phyloP scores from a whole-genome alignment of 2,888 invertebrate species.

The Agrotis puta region DNA sequence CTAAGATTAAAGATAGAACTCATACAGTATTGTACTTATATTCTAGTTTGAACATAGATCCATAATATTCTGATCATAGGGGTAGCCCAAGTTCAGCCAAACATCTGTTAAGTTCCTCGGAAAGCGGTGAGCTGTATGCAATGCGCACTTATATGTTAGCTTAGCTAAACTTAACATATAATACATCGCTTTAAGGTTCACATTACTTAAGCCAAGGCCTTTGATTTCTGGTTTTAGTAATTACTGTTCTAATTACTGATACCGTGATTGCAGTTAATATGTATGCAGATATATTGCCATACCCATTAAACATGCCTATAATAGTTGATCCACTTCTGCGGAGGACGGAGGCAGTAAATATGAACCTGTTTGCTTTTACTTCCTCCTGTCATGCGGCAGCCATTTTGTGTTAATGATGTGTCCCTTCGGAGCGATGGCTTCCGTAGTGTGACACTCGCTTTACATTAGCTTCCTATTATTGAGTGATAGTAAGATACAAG shows the following conservation, averaged over 20 bases:
- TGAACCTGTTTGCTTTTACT: slow-evolving; percentile 44
- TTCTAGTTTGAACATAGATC: slow-evolving; percentile 13
- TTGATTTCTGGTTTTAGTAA: slow-evolving; percentile 15
- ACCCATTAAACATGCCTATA: slow-evolving; percentile 20
- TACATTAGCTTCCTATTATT: slow-evolving; percentile 23
- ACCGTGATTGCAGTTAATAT: slow-evolving; percentile 12
- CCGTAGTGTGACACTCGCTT: slow-evolving; percentile 16
- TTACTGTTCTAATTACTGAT: slow-evolving; percentile 17
- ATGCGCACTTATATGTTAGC: not conserved
- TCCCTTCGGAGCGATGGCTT: slow-evolving; percentile 41
- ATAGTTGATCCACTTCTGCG: slow-evolving; percentile 14
- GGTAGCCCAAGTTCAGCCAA: slow-evolving; percentile 24
- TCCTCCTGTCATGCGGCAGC: slow-evolving; percentile 29
- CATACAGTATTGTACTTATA: not conserved
- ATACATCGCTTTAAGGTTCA: not conserved
- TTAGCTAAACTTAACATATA: not conserved
- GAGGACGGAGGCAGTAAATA: slow-evolving; percentile 20
- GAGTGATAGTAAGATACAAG: slow-evolving; percentile 13
- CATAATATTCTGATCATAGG: not conserved
- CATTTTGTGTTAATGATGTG: slow-evolving; percentile 39
- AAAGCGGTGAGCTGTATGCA: slow-evolving; percentile 24
- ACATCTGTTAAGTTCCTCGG: slow-evolving; percentile 4
- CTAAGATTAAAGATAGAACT: not conserved
- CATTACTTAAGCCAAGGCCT: not conserved
- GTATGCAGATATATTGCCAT: slow-evolving; percentile 8